Conservation (phyloP, 2,797 vertebrate genomes). For the Pantherophis vulpinus region DNA sequence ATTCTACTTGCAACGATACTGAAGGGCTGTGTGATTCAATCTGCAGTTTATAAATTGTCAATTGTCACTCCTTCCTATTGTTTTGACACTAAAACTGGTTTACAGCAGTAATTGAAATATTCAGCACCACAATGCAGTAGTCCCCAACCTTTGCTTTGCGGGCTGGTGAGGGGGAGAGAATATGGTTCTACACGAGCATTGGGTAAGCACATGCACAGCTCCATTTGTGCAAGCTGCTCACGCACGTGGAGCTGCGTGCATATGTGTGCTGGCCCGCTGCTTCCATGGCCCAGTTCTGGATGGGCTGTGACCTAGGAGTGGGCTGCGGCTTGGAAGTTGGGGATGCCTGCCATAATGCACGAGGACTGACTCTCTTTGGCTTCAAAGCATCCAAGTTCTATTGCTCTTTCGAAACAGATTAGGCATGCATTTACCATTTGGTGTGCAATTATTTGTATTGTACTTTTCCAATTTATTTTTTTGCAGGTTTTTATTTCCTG, state of each 20-base stretch:
- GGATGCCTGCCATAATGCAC: neutral
- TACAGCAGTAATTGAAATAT: neutral
- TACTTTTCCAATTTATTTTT: neutral
- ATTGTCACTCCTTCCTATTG: neutral
- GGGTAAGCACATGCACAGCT: neutral
- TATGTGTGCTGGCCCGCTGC: neutral
- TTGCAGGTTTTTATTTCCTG: neutral
- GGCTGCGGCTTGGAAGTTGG: neutral
- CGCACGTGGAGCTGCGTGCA: neutral
- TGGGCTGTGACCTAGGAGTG: neutral
- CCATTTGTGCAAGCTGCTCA: neutral
- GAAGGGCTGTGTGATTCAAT: neutral
- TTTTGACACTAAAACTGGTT: neutral
- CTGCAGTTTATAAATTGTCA: neutral
- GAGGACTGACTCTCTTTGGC: neutral
- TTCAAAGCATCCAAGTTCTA: neutral
- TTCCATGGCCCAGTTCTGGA: neutral
- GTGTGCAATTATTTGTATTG: neutral
- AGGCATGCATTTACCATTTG: neutral
- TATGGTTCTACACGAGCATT: neutral
- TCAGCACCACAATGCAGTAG: neutral
- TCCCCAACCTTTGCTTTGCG: neutral
- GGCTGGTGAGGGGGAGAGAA: neutral
- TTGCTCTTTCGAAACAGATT: neutral
- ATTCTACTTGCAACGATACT: neutral